These are phyloP conservation scores for Nasonia longicornis DNA, from an alignment of 1,140 invertebrate genomes.

Conservation along the genomic window DNA sequence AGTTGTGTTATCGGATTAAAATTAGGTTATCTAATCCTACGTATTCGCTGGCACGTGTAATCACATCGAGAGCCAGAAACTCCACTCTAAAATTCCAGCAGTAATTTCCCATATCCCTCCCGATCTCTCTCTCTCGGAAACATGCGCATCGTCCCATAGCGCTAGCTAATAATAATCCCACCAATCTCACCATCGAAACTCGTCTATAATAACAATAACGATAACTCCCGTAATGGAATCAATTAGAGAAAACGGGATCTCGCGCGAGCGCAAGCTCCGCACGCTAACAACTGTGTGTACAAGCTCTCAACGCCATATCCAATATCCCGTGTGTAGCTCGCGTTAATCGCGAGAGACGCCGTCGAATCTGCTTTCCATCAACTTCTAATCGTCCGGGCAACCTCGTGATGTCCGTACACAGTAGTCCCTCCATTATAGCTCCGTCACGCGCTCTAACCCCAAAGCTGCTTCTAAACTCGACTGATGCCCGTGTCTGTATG, in stretches of 20 bases:
- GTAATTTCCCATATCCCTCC: no score
- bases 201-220: constrained; percentile 6
- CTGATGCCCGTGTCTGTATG: constrained; percentile 32
- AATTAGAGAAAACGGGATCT: constrained; percentile 7
- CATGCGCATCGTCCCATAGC: no score
- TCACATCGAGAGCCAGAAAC: no score
- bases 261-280: background rate
- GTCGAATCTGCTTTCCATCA: constrained; percentile 24
- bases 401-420: background rate
- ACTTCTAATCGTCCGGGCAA: constrained; percentile 9
- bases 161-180: background rate
- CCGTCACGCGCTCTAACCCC: constrained; percentile 40
- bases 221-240: background rate
- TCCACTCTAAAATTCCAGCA: no score
- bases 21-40: no score
- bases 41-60: no score
- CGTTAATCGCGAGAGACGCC: background rate
- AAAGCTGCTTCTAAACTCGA: constrained; percentile 14
- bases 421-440: constrained; percentile 24
- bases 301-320: background rate
- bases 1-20: no score
- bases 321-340: background rate
- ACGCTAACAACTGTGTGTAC: background rate
- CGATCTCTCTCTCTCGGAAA: no score
- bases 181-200: background rate